Evolutionary conservation across 1,140 invertebrate genomes (phyloP).

Genomic region (Hylaeus volcanicus): DNA sequence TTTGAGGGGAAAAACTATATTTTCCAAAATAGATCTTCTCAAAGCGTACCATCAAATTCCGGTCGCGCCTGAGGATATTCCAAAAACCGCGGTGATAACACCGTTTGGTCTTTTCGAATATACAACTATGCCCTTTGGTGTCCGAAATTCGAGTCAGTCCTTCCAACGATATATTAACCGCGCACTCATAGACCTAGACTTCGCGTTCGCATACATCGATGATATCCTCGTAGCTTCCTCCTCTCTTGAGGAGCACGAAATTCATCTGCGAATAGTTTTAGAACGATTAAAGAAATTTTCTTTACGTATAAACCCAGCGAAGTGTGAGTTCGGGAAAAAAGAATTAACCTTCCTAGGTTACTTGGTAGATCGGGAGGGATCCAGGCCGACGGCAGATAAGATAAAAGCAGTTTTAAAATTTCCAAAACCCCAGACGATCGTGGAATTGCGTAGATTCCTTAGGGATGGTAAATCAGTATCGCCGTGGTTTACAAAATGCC

Average conservation of each 20-base stretch:
- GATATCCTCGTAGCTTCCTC: constrained; percentile 70
- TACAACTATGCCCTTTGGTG: too few relatives aligned
- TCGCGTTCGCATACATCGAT: constrained; percentile 66
- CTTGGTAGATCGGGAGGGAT: constrained; percentile 57
- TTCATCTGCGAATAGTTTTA: constrained; percentile 62
- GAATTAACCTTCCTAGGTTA: constrained; percentile 70
- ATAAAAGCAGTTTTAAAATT: constrained; percentile 60
- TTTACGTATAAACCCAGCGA: constrained; percentile 64
- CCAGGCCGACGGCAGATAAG: constrained; percentile 59
- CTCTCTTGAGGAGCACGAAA: constrained; percentile 59
- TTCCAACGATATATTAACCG: too few relatives aligned
- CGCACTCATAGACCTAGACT: constrained; percentile 13
- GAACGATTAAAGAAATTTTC: constrained; percentile 57
- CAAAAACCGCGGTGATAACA: too few relatives aligned
- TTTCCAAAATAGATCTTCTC: constrained; percentile 78
- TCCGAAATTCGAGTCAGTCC: too few relatives aligned
- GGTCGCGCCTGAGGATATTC: constrained; percentile 57
- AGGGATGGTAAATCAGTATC: too few relatives aligned
- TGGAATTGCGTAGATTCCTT: constrained; percentile 32
- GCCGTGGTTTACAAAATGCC: too few relatives aligned
- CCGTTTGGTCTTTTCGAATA: too few relatives aligned
- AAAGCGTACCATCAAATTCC: constrained; percentile 73
- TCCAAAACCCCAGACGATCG: constrained; percentile 19
- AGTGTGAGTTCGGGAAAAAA: constrained; percentile 62
- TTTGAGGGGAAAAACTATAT: constrained; percentile 70